phyloP scores from a whole-genome alignment of 2,113 vertebrate genomes.

The Rhagologus leucostigma region DNA sequence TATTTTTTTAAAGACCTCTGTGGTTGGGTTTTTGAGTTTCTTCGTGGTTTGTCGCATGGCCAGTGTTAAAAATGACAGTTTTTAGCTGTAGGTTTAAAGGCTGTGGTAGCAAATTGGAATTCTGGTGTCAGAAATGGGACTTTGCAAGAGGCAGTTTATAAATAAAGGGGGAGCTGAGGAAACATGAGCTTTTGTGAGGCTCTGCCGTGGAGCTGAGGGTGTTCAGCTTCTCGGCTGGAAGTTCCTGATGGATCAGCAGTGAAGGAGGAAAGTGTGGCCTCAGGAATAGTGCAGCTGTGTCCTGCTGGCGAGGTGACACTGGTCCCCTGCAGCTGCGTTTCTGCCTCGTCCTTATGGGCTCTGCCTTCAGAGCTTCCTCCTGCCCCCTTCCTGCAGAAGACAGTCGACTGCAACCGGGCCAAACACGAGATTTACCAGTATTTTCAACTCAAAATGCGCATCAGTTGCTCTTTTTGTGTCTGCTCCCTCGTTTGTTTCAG shows the following conservation, averaged over 20 bases:
- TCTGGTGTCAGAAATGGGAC: accelerated
- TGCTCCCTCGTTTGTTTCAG: background rate
- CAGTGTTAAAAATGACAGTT: background rate
- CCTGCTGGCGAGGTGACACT: accelerated
- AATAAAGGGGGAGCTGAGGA: background rate
- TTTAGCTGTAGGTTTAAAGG: background rate
- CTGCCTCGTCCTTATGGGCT: accelerated
- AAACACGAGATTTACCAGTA: background rate
- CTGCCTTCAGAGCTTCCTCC: background rate
- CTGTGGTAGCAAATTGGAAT: background rate
- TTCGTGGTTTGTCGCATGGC: background rate
- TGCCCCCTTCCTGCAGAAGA: background rate
- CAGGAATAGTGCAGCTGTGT: accelerated
- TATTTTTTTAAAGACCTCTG: background rate
- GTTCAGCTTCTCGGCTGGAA: background rate
- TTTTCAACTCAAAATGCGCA: background rate
- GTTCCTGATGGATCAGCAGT: background rate
- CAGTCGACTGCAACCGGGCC: background rate
- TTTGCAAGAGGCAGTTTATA: background rate
- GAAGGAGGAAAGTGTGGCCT: background rate
- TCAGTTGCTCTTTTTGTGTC: background rate
- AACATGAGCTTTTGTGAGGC: background rate
- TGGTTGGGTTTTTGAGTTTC: background rate
- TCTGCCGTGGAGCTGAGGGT: background rate
- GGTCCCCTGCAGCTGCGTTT: background rate